Evolutionary conservation across 2,797 vertebrate species (phyloP), one percentile per base, ranked within the genome.

Genomic region (Malurus leucopterus): DNA sequence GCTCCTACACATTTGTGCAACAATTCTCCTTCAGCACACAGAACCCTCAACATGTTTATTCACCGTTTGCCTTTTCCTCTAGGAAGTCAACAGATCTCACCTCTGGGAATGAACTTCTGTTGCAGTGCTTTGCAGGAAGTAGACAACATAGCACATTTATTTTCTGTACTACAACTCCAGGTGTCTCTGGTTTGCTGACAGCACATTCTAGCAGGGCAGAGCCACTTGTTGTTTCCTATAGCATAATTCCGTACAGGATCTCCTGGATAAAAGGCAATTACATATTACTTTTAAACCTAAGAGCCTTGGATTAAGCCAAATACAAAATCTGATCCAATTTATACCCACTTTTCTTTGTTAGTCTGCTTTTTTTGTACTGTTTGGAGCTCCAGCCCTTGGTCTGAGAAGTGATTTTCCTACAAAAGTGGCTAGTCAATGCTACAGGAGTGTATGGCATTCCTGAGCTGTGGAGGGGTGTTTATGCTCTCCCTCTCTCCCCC

Each of bases 161-260:
- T 78, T 34, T 53, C 57, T 14, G 16, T 38, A 11, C 24, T 38
- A 5, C 70, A 50, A 7, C 19, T 87, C 46, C 69, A 40, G 73
- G 58, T 68, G 62, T 23, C 61, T 68, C 47, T 71, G 71, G 23
- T 85, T 90, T 85, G 70, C 69, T 53, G 62, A 47, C 73, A 62
- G 26, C 15, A 30, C 24, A 11, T 62, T 77, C 30, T 54, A 68
- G 20, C 50, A 64, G 69, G 57, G 43, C 59, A 72, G 47, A 77
- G 19, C 4, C 29, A 40, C 29, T 34, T 38, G 7, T 54, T 1
- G 0, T 53, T 69, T 85, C 44, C 73, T 65, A 5, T 6, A 78
- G 51, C 36, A 81, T 46, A 87, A 51, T 34, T 49, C 30, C 26
- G 22, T 27, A 26, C 12, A 23, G 44, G n/a, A 77, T 46, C 44